These are phyloP conservation scores for Drosophila setosimentum DNA, from an alignment of 2,888 invertebrate species.

Conservation along the genomic window DNA sequence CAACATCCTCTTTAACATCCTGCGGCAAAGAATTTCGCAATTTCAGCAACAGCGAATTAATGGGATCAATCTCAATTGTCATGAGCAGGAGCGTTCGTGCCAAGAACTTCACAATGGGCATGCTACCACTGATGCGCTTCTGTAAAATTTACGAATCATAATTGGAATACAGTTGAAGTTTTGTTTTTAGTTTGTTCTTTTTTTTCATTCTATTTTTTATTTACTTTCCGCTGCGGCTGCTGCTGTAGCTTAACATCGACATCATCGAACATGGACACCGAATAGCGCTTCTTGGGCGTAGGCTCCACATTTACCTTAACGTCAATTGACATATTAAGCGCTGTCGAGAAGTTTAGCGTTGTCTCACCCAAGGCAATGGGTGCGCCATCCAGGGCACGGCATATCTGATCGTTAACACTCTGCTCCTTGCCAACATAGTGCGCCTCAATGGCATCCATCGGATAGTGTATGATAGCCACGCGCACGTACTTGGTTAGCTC, in stretches of 20 bases:
- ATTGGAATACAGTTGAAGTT: neutral
- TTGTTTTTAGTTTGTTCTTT: neutral
- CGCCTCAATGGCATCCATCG: slow-evolving; percentile 64
- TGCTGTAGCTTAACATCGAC: slow-evolving; percentile 70
- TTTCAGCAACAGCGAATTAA: slow-evolving; percentile 66
- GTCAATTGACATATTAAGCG: slow-evolving; percentile 67
- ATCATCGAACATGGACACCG: slow-evolving; percentile 84
- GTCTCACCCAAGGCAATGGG: slow-evolving; percentile 62
- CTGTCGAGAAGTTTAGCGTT: slow-evolving; percentile 71
- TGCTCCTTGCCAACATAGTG: slow-evolving; percentile 67
- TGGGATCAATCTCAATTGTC: slow-evolving; percentile 64
- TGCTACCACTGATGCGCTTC: slow-evolving; percentile 66
- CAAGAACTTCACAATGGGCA: slow-evolving; percentile 79
- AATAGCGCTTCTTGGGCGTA: slow-evolving; percentile 71
- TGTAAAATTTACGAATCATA: neutral
- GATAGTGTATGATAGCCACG: slow-evolving; percentile 78
- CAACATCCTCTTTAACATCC: slow-evolving; percentile 56
- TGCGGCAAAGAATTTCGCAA: slow-evolving; percentile 54
- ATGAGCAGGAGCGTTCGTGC: slow-evolving; percentile 79
- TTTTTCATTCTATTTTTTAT: too few relatives aligned
- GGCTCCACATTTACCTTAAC: slow-evolving; percentile 45
- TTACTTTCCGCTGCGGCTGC: slow-evolving; percentile 64
- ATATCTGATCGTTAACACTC: slow-evolving; percentile 75
- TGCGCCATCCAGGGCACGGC: slow-evolving; percentile 67
- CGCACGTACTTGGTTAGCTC: slow-evolving; percentile 82